Percentiles rank a stretch among this genome's conserved stretches.
Evolutionary conservation across 2,888 invertebrate genomes (phyloP).

Genomic region (Sinopyrophorus schimmeli): DNA sequence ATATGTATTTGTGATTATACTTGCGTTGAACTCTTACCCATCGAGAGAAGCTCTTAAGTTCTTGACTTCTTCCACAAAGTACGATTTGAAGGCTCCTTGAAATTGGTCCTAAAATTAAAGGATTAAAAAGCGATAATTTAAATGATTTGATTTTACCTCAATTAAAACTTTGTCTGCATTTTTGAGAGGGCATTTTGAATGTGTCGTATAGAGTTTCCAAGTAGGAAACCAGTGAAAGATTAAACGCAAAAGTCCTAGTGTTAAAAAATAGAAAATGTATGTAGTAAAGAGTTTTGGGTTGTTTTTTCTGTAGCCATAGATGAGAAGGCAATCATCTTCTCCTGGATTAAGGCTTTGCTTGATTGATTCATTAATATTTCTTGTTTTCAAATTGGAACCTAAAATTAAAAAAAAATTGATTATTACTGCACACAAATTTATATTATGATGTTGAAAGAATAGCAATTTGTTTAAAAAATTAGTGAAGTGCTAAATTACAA

Average conservation of each 20-base stretch:
- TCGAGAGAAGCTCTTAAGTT: conserved; percentile 38
- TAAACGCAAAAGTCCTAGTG: conserved; percentile 76
- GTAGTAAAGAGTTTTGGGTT: conserved; percentile 59
- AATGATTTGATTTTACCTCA: conserved; percentile 22
- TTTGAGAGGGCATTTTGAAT: conserved; percentile 68
- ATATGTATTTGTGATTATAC: no score
- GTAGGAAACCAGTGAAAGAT: conserved; percentile 88
- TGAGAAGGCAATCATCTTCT: conserved; percentile 55
- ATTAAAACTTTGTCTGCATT: conserved; percentile 64
- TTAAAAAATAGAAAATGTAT: conserved; percentile 66
- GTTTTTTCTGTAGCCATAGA: conserved; percentile 67
- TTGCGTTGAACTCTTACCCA: conserved; percentile 1
- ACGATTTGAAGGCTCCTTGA: conserved; percentile 72
- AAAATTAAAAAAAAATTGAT: no score
- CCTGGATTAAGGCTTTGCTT: conserved; percentile 9
- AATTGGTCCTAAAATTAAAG: conserved; percentile 66
- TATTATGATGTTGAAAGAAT: no score
- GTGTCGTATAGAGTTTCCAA: conserved; percentile 74
- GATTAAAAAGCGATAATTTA: conserved; percentile 2
- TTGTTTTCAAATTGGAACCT: no score
- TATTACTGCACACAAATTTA: no score
- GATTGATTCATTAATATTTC: conserved; percentile 4
- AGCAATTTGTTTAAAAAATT: no score
- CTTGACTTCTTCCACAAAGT: conserved; percentile 66
- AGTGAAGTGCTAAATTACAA: no score